Conservation (phyloP, 2,797 vertebrate genomes). For the Clarias pachynema region DNA sequence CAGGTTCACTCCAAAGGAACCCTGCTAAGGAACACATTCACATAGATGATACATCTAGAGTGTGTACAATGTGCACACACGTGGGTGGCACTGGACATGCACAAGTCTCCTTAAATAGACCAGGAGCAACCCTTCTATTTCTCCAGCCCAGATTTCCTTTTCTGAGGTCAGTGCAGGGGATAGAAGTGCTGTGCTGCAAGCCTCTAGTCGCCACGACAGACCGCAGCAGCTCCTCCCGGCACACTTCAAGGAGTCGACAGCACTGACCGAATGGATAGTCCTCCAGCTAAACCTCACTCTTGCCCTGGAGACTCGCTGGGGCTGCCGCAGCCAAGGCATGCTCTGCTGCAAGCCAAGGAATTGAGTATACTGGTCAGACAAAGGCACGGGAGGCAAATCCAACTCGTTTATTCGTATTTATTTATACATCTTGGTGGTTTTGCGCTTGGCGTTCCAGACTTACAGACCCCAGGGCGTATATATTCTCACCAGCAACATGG, state of each 20-base stretch:
- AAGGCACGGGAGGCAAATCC: slow-evolving; percentile 72
- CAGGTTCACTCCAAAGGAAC: background rate
- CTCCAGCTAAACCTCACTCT: slow-evolving; percentile 43
- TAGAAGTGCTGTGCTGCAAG: slow-evolving; percentile 81
- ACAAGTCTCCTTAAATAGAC: slow-evolving; percentile 80
- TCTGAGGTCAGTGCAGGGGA: slow-evolving; percentile 78
- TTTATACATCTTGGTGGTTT: slow-evolving; percentile 72
- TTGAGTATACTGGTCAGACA: slow-evolving; percentile 75
- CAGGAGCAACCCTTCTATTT: slow-evolving; percentile 81
- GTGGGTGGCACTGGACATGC: slow-evolving; percentile 80
- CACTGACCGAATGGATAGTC: slow-evolving; percentile 73
- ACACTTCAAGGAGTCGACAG: slow-evolving; percentile 77
- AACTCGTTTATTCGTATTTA: slow-evolving; percentile 78
- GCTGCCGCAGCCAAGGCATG: slow-evolving; percentile 42
- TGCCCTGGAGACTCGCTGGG: slow-evolving; percentile 35
- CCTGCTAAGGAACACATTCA: background rate
- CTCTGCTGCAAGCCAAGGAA: slow-evolving; percentile 69
- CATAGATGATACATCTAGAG: slow-evolving; percentile 2
- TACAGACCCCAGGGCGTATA: slow-evolving; percentile 76
- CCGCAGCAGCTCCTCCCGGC: slow-evolving; percentile 76
- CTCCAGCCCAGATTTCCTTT: slow-evolving; percentile 82
- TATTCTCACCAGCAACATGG: slow-evolving; percentile 60
- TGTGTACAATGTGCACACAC: slow-evolving; percentile 60
- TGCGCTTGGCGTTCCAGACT: slow-evolving; percentile 76
- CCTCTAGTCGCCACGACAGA: slow-evolving; percentile 78